phyloP scores from a whole-genome alignment of 2,888 invertebrate species.

The Philereme transversata region DNA sequence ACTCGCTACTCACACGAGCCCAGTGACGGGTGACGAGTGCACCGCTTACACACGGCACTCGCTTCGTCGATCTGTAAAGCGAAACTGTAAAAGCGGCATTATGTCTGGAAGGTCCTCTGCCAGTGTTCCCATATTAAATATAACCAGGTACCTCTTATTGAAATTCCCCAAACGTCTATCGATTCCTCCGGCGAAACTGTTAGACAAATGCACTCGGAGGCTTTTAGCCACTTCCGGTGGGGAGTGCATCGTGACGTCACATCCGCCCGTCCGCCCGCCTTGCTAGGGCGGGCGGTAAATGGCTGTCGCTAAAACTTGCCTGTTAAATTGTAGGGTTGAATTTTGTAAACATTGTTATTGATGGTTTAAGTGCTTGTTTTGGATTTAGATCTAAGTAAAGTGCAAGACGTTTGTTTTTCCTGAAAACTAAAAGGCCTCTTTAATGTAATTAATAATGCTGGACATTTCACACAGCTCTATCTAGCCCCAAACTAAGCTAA shows the following conservation, averaged over 20 bases:
- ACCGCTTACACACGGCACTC: no score
- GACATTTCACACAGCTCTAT: no score
- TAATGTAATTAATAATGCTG: no score
- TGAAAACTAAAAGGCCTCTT: no score
- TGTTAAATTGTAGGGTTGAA: conserved; percentile 7
- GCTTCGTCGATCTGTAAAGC: no score
- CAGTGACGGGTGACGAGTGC: no score
- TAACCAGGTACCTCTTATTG: conserved; percentile 20
- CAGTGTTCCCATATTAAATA: conserved; percentile 8
- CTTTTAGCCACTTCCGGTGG: conserved; percentile 71
- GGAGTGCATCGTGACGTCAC: conserved; percentile 69
- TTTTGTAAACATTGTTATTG: conserved; percentile 6
- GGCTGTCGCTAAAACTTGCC: conserved; percentile 21
- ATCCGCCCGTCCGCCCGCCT: conserved; percentile 53
- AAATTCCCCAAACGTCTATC: conserved; percentile 40
- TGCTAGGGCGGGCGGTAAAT: conserved; percentile 23
- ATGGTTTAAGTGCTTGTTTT: no score
- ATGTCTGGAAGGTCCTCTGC: background rate
- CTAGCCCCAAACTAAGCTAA: no score
- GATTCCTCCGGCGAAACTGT: conserved; percentile 52
- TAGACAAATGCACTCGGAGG: conserved; percentile 70
- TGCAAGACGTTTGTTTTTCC: no score
- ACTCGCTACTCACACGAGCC: no score
- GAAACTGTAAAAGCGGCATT: no score
- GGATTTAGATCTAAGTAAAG: no score